Evolutionary conservation across 2,797 vertebrate genomes (phyloP), one percentile per base, ranked within the genome.

Genomic region (Gymnoscopelus braueri): DNA sequence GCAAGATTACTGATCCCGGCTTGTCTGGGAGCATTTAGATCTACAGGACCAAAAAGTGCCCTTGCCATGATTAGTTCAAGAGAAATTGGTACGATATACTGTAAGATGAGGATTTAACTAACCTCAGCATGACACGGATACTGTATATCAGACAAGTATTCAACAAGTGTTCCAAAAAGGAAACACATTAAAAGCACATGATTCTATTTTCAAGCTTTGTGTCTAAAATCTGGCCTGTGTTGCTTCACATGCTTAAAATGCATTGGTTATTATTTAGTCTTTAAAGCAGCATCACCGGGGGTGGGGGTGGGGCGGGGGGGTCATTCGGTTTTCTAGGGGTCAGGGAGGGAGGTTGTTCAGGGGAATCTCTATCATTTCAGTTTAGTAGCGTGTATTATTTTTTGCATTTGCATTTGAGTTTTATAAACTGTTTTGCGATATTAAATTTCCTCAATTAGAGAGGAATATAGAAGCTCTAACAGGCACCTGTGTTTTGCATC

Each of bases 401-500:
- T 75, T 74, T 78, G 65, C 69, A 23, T 84, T 83, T 88, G 76
- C 77, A 44, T 44, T 44, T 55, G 60, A 77, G 44, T 79, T 86
- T 82, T 80, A 64, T 56, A 75, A 85, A 83, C 14, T 71, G 70
- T 78, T 87, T 81, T 88, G 83, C 87, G 74, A 68, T 72, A 79
- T 74, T 73, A 75, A 23, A 58, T 19, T 44, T 82, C 74, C 52
- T 84, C 79, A 12, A 64, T 76, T 74, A 79, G 69, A 77, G 79
- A 81, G 77, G 84, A 85, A 81, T 69, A 79, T 26, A 67, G 70
- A 90, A 90, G 89, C 87, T 65, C 79, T 86, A 87, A 85, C 91
- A 93, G 91, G 92, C 92, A 93, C 92, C 75, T 78, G 87, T 89
- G 91, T 92, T 92, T 90, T 44, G 75, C 79, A 77, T 82, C 78